A percentile compares a stretch with the other conserved stretches of the same genome.
These are phyloP conservation scores for Carcinoscorpius rotundicauda DNA, from an alignment of 1,140 invertebrate genomes.

Conservation along the genomic window DNA sequence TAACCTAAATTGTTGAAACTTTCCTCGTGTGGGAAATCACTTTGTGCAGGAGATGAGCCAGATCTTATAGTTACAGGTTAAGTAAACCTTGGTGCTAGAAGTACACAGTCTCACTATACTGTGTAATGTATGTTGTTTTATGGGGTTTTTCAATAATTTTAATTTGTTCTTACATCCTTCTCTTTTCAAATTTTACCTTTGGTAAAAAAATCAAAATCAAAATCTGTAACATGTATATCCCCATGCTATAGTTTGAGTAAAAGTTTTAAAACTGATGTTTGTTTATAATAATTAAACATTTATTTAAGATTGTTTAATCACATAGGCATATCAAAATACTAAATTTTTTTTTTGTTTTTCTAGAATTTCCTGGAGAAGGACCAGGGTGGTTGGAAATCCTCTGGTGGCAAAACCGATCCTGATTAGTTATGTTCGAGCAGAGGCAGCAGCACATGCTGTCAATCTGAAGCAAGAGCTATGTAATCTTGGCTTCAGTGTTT, in stretches of 20 bases:
- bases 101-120: too few relatives aligned
- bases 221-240: not conserved
- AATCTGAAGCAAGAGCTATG: slow-evolving; percentile 33
- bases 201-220: not conserved
- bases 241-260: too few relatives aligned
- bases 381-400: slow-evolving; percentile 6
- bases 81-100: too few relatives aligned
- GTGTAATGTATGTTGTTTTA: too few relatives aligned
- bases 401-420: slow-evolving; percentile 32
- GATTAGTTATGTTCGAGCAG: slow-evolving; percentile 37
- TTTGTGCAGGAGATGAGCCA: too few relatives aligned
- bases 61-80: too few relatives aligned
- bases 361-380: slow-evolving; percentile 3
- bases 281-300: slow-evolving; percentile 5
- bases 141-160: too few relatives aligned
- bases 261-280: not conserved
- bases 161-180: too few relatives aligned
- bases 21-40: too few relatives aligned
- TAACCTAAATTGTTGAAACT: too few relatives aligned
- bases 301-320: slow-evolving; percentile 1
- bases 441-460: slow-evolving; percentile 35
- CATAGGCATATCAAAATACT: slow-evolving; percentile 20
- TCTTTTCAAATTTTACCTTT: not conserved
- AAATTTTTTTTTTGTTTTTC: slow-evolving; percentile 20
- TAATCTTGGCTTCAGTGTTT: slow-evolving; percentile 32